phyloP scores from a whole-genome alignment of 2,888 invertebrate genomes.

The Drosophila paramelanica region DNA sequence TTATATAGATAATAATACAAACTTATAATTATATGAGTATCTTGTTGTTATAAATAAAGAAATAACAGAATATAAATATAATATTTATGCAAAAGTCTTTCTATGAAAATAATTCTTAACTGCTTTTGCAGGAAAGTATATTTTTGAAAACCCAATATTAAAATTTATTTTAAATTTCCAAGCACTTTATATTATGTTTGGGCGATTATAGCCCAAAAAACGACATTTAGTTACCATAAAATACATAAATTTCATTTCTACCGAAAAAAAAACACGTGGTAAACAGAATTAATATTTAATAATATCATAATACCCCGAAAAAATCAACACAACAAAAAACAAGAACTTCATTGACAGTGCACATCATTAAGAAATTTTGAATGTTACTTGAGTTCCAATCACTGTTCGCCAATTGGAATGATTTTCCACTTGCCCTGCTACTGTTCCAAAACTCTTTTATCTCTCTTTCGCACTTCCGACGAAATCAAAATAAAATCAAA shows the following conservation, averaged over 20 bases:
- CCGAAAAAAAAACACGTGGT: background rate
- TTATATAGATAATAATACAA: no score
- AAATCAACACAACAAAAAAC: background rate
- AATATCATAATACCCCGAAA: no score
- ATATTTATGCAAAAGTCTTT: no score
- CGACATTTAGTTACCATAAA: background rate
- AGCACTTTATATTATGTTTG: no score
- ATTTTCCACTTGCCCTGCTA: background rate
- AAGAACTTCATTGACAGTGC: background rate
- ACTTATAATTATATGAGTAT: no score
- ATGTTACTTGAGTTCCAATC: slow-evolving; percentile 1
- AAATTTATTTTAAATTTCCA: no score
- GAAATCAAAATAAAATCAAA: background rate
- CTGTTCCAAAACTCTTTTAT: slow-evolving; percentile 4
- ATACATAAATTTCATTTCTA: no score
- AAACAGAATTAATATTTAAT: background rate
- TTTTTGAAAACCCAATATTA: background rate
- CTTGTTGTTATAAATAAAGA: no score
- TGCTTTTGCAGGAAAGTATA: background rate
- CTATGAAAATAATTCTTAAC: no score
- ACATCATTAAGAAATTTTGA: background rate
- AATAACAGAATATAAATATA: no score
- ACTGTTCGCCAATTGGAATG: slow-evolving; percentile 14
- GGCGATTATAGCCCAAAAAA: background rate
- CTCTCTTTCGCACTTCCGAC: background rate